These are phyloP conservation scores for Leptobrachium leishanense DNA, from an alignment of 2,113 vertebrate species.

Conservation along the genomic window DNA sequence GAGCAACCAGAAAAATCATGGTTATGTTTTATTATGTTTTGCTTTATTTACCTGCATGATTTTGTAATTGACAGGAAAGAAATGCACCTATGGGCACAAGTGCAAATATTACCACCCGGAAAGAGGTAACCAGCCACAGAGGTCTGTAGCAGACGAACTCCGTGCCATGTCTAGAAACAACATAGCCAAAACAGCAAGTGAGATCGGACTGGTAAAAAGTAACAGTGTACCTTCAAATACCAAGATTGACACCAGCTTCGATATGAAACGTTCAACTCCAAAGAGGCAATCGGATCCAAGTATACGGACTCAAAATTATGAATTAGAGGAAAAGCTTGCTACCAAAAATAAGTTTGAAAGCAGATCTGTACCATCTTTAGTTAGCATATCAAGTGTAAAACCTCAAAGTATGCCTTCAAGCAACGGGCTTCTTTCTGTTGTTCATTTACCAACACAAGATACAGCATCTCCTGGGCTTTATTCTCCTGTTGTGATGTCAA, in stretches of 20 bases:
- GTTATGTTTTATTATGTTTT: too few species aligned
- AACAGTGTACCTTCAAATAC: constrained; percentile 89
- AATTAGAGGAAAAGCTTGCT: constrained; percentile 91
- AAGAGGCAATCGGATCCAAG: constrained; percentile 93
- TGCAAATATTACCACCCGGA: constrained; percentile 98
- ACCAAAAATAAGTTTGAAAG: constrained; percentile 83
- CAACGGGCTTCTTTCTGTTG: constrained; percentile 77
- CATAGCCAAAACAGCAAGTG: constrained; percentile 75
- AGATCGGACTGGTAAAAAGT: constrained; percentile 89
- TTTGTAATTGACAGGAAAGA: constrained; percentile 72
- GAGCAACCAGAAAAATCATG: too few species aligned
- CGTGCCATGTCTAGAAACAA: constrained; percentile 91
- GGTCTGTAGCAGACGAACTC: constrained; percentile 93
- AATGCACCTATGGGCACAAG: constrained; percentile 98
- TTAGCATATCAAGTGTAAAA: constrained; percentile 70
- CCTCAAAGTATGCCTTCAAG: constrained; percentile 75
- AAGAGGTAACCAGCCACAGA: constrained; percentile 91
- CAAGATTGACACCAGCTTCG: constrained; percentile 71
- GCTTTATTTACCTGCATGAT: too few species aligned
- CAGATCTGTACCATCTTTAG: constrained; percentile 79
- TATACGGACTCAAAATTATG: constrained; percentile 86
- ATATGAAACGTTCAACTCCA: constrained; percentile 74
- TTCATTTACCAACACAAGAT: constrained; percentile 79
- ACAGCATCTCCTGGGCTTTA: constrained; percentile 76
- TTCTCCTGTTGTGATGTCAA: constrained; percentile 72